A percentile compares a stretch with the other conserved stretches of the same genome.
phyloP scores from a whole-genome alignment of 2,113 vertebrate species.

The Zeus faber region DNA sequence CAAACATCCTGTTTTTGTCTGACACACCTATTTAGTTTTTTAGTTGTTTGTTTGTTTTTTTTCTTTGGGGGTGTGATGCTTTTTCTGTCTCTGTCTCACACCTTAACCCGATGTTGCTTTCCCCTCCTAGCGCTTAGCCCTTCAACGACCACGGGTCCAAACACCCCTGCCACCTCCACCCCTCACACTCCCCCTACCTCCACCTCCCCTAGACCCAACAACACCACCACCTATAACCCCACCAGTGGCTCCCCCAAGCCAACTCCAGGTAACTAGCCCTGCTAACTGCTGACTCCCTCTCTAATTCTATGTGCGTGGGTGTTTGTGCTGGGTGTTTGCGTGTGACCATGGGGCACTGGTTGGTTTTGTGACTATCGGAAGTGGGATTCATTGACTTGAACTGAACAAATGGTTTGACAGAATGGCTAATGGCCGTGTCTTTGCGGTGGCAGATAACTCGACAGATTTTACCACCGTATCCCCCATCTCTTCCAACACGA shows the following conservation, averaged over 20 bases:
- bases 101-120: slow-evolving; percentile 52
- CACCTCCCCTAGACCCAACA: slow-evolving; percentile 11
- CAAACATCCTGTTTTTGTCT: too few relatives aligned
- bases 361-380: not conserved
- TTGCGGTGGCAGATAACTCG: too few relatives aligned
- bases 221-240: not conserved
- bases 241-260: slow-evolving; percentile 5
- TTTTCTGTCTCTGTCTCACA: slow-evolving; percentile 19
- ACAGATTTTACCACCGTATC: too few relatives aligned
- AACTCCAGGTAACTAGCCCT: slow-evolving; percentile 57
- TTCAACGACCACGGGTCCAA: fast-evolving
- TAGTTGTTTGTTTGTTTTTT: slow-evolving; percentile 23
- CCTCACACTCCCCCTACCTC: slow-evolving; percentile 13
- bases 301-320: not conserved
- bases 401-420: too few relatives aligned
- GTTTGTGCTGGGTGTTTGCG: not conserved
- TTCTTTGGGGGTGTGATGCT: slow-evolving; percentile 18
- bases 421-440: too few relatives aligned
- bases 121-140: slow-evolving; percentile 20
- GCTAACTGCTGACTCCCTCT: not conserved
- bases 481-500: too few relatives aligned
- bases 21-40: too few relatives aligned
- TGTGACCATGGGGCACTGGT: not conserved
- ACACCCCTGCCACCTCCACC: not conserved
- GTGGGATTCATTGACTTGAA: too few relatives aligned